These are phyloP conservation scores for Geothlypis trichas DNA, from an alignment of 2,113 vertebrate genomes.

Conservation along the genomic window DNA sequence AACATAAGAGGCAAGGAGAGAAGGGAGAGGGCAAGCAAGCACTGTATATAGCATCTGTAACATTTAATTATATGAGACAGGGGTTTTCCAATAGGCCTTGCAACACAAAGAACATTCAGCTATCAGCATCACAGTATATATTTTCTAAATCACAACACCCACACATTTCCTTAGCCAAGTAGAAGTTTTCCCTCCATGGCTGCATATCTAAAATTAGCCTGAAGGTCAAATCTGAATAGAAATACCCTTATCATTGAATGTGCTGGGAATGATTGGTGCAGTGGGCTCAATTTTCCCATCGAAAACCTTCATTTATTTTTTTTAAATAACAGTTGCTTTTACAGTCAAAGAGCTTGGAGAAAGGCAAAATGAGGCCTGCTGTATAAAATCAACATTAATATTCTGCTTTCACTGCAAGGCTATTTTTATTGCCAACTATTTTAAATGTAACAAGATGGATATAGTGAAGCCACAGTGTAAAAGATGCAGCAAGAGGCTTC, in stretches of 20 bases:
- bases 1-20: not conserved
- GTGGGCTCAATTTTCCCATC: slow-evolving; percentile 24
- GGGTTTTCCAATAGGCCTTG: slow-evolving; percentile 14
- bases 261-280: slow-evolving; percentile 14
- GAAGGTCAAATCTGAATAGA: slow-evolving; percentile 61
- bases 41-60: not conserved
- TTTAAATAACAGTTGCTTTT: slow-evolving; percentile 37
- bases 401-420: slow-evolving; percentile 8
- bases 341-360: slow-evolving; percentile 31
- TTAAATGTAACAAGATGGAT: slow-evolving; percentile 12
- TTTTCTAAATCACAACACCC: slow-evolving; percentile 45
- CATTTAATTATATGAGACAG: not conserved
- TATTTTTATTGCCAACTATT: slow-evolving; percentile 34
- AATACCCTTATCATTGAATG: slow-evolving; percentile 9
- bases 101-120: slow-evolving; percentile 33
- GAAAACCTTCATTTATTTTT: slow-evolving; percentile 45
- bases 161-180: slow-evolving; percentile 48
- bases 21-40: not conserved
- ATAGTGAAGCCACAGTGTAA: not conserved
- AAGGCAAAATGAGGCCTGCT: not conserved
- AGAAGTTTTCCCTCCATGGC: slow-evolving; percentile 45
- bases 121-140: slow-evolving; percentile 2
- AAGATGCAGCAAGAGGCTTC: not conserved
- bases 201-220: slow-evolving; percentile 32
- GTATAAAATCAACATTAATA: not conserved